Base-by-base conservation (phyloP, 2,888 invertebrate genomes). In the Osedax frankpressi region DNA sequence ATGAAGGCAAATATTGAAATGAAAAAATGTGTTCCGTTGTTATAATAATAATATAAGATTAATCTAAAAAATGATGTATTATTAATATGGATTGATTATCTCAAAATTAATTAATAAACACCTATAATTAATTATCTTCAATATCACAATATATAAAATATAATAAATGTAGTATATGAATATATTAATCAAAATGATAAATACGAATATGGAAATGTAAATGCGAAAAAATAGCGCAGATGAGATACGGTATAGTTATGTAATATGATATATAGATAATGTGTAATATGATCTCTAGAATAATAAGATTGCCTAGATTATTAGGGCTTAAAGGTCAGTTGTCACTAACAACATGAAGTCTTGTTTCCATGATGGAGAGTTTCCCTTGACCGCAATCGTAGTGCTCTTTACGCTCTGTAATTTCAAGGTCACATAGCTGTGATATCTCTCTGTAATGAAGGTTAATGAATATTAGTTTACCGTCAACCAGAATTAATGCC, bases 331-430 rank as follows among this genome's bases (percentile, higher is more conserved):
- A 11, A 44, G 44, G 19, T 11, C 19, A 11, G 11, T 44, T 44
- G 67, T 77, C n/a, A 92, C 94, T 93, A 88, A 96, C 95, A 96
- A 96, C 85, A 95, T 90, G 88, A 95, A 96, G 88, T 96, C 95
- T 88, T 95, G 94, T 86, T 95, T 94, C 95, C 95, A 96, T 86
- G 92, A 91, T 84, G 96, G 96, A 86, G 91, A 90, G 84, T 90
- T 90, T 84, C 96, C 96, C 88, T 94, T 94, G 80, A 95, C 94
- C 82, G 93, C 92, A 82, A 94, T 92, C 82, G 95, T 96, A 79
- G 95, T 94, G 77, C 94, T 94, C 88, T 95, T 96, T 84, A 96
- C 95, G 89, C 94, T 94, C 87, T 95, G 94, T 80, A 96, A 89
- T 86, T 95, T 96, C 82, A 96, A 88, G 79, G 93, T 94, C 85